Percentiles rank a stretch among this genome's conserved stretches.
These are phyloP conservation scores for Diplodus puntazzo DNA, from an alignment of 2,797 vertebrate genomes.

Conservation along the genomic window DNA sequence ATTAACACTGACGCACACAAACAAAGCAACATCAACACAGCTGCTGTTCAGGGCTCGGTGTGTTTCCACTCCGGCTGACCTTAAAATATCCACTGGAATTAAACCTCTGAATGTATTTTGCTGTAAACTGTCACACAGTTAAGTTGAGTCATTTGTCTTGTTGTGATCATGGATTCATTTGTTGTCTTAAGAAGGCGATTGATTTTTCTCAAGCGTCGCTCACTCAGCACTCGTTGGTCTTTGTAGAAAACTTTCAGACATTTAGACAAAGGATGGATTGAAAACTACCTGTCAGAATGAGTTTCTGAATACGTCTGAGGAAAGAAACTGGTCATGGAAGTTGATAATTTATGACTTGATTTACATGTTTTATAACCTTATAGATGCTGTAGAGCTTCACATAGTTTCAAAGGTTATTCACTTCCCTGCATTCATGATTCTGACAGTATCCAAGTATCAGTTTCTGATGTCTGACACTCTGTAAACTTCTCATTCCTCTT, in stretches of 20 bases:
- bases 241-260: background rate
- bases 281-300: background rate
- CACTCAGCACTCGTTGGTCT: background rate
- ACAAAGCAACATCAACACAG: background rate
- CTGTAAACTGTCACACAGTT: background rate
- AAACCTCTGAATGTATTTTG: background rate
- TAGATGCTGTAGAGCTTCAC: background rate
- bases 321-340: background rate
- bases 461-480: too few relatives aligned
- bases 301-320: background rate
- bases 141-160: background rate
- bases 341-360: background rate
- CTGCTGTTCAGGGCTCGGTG: background rate
- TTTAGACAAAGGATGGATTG: background rate
- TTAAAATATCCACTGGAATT: background rate
- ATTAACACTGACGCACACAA: background rate
- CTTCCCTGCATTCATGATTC: too few relatives aligned
- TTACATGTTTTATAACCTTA: background rate
- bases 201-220: background rate
- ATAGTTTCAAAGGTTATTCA: background rate
- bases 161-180: background rate
- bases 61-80: slow-evolving; percentile 4
- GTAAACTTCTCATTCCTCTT: background rate
- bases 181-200: background rate
- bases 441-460: too few relatives aligned